phyloP scores from a whole-genome alignment of 2,797 vertebrate species.

The Schizopygopsis pylzovi region DNA sequence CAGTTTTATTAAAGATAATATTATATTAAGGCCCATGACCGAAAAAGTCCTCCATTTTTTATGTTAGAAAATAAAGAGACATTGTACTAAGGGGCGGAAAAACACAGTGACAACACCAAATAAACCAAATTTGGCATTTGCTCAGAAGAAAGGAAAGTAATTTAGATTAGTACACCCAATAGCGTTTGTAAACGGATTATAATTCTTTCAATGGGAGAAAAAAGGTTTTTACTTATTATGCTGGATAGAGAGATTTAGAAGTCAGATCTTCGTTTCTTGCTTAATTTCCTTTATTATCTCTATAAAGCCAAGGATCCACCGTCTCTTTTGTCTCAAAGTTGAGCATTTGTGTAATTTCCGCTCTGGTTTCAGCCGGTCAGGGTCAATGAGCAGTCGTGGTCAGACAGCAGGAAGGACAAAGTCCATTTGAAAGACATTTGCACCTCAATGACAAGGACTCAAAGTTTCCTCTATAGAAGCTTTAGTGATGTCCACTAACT shows the following conservation, averaged over 20 bases:
- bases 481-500: constrained; percentile 56
- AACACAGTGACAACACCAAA: neutral
- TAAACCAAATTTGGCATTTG: constrained; percentile 18
- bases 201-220: constrained; percentile 13
- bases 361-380: constrained; percentile 21
- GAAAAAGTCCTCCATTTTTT: neutral
- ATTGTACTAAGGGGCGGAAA: neutral
- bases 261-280: constrained; percentile 32
- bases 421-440: constrained; percentile 56
- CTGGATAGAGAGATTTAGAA: constrained; percentile 28
- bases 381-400: constrained; percentile 39
- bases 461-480: constrained; percentile 49
- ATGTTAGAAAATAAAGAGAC: neutral
- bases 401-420: constrained; percentile 44
- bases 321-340: constrained; percentile 42
- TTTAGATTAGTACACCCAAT: constrained; percentile 40
- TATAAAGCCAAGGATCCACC: constrained; percentile 34
- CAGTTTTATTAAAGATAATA: constrained; percentile 10
- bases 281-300: constrained; percentile 43
- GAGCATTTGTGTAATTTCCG: constrained; percentile 27
- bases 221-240: constrained; percentile 1
- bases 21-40: constrained; percentile 6
- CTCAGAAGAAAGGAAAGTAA: constrained; percentile 36
- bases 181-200: constrained; percentile 33
- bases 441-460: constrained; percentile 56